Evolutionary conservation across 23 tunicate species (phyloP).

Genomic region (Styela clava): DNA sequence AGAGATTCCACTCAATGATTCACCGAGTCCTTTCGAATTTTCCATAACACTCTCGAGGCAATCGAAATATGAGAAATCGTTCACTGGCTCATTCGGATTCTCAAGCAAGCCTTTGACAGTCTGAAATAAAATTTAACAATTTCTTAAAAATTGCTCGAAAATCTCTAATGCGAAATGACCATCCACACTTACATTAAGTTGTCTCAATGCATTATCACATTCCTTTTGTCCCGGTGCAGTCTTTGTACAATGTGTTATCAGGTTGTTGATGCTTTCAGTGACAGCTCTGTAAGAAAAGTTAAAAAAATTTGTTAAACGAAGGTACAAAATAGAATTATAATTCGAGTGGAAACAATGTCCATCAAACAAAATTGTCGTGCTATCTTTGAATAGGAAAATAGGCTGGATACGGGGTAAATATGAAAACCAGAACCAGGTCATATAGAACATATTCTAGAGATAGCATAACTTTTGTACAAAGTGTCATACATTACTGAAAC

Average conservation of each 20-base stretch:
- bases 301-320: neutral
- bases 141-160: neutral
- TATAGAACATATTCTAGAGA: no score
- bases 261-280: slow-evolving; percentile 97
- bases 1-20: slow-evolving; percentile 94
- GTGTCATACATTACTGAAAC: no score
- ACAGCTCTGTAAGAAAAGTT: slow-evolving; percentile 48
- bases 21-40: slow-evolving; percentile 80
- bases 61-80: slow-evolving; percentile 90
- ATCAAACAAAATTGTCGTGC: no score
- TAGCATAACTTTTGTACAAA: no score
- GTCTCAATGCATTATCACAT: slow-evolving; percentile 95
- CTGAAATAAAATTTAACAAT: slow-evolving; percentile 50
- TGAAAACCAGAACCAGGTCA: no score
- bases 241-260: slow-evolving; percentile 93
- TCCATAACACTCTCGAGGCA: slow-evolving; percentile 93
- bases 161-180: neutral
- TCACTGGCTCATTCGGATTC: slow-evolving; percentile 92
- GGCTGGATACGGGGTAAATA: no score
- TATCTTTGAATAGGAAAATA: no score
- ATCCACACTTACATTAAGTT: slow-evolving; percentile 61
- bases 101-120: slow-evolving; percentile 89
- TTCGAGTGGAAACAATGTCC: no score
- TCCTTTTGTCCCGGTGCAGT: slow-evolving; percentile 99
- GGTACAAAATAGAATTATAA: no score